phyloP scores from a whole-genome alignment of 2,113 vertebrate species.

The Gavialis gangeticus region DNA sequence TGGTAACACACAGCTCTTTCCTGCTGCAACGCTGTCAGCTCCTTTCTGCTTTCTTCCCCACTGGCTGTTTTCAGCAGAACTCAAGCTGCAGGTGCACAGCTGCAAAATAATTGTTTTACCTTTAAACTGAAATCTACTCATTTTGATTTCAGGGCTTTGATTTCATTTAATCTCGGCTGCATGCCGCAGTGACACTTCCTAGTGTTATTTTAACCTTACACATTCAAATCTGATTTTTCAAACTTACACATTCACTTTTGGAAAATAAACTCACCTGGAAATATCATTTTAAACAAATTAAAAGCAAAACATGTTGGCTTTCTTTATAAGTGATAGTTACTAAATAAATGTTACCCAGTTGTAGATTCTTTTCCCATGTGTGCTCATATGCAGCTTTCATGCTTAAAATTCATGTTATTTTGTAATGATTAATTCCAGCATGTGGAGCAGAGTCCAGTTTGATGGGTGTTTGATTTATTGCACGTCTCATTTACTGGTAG shows the following conservation, averaged over 20 bases:
- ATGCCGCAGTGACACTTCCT: neutral
- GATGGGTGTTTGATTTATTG: neutral
- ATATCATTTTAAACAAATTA: neutral
- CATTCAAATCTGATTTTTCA: neutral
- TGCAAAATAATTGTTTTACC: neutral
- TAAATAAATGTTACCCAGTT: neutral
- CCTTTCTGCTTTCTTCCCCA: neutral
- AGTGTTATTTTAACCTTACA: neutral
- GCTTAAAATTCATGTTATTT: neutral
- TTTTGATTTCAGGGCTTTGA: neutral
- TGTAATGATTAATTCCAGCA: neutral
- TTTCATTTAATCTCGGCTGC: neutral
- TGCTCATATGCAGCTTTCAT: neutral
- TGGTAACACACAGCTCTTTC: neutral
- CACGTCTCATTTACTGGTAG: neutral
- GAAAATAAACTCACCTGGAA: neutral
- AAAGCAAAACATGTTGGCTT: neutral
- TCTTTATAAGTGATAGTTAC: neutral
- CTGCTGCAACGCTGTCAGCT: accelerated
- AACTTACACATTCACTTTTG: neutral
- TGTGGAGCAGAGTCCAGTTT: neutral
- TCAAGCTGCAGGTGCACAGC: neutral
- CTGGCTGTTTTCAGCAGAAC: neutral
- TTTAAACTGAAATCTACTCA: neutral
- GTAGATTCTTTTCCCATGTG: neutral